Percentiles rank a stretch among this genome's conserved stretches.
These are phyloP conservation scores for Drosophila incognita DNA, from an alignment of 2,888 invertebrate species.

Conservation along the genomic window DNA sequence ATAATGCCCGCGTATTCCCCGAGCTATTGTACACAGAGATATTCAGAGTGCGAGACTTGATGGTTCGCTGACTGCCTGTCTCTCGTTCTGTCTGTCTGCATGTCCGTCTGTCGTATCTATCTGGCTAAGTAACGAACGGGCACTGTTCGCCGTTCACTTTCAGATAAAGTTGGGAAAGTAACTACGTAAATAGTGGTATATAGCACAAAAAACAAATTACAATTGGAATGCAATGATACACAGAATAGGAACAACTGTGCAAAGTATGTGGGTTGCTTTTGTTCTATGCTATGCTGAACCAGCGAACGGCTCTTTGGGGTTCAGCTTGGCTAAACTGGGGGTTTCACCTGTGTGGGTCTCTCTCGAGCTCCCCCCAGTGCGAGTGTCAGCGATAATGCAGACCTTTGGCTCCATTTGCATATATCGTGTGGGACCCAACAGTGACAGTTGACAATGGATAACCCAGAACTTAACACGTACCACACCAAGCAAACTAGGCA, in stretches of 20 bases:
- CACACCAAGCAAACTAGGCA: neutral
- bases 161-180: slow-evolving; percentile 78
- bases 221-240: slow-evolving; percentile 75
- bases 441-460: slow-evolving; percentile 45
- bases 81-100: slow-evolving; percentile 7
- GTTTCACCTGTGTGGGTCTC: slow-evolving; percentile 35
- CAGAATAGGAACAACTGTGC: slow-evolving; percentile 53
- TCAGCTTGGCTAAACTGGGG: slow-evolving; percentile 39
- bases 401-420: slow-evolving; percentile 64
- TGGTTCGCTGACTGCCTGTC: slow-evolving; percentile 57
- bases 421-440: slow-evolving; percentile 56
- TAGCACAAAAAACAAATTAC: slow-evolving; percentile 65
- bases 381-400: slow-evolving; percentile 41
- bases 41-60: slow-evolving; percentile 46
- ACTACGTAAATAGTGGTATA: slow-evolving; percentile 47
- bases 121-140: slow-evolving; percentile 56
- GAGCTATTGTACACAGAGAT: slow-evolving; percentile 46
- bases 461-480: slow-evolving; percentile 51
- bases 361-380: slow-evolving; percentile 12
- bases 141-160: slow-evolving; percentile 70
- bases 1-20: slow-evolving; percentile 55
- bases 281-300: slow-evolving; percentile 41
- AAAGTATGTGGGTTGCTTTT: slow-evolving; percentile 63
- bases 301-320: slow-evolving; percentile 44
- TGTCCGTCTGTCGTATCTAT: slow-evolving; percentile 12